These are phyloP conservation scores for Casuarius casuarius DNA, from an alignment of 2,113 vertebrate species.

Conservation along the genomic window DNA sequence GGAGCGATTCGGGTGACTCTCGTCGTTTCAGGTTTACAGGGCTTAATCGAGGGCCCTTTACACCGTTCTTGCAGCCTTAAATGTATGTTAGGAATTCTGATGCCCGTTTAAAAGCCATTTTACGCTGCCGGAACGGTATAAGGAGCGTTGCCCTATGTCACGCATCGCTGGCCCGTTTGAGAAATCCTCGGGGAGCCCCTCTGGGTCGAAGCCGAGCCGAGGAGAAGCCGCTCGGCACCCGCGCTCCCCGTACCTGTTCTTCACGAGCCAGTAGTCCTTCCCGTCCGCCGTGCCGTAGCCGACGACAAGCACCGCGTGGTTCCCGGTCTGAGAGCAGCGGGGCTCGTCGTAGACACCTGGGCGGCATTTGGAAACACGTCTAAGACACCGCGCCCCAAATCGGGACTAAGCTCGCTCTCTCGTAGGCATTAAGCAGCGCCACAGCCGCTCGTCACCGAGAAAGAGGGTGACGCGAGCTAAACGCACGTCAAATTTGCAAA, in stretches of 20 bases:
- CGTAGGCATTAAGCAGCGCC: background rate
- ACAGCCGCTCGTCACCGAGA: background rate
- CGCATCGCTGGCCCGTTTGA: accelerated
- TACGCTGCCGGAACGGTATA: no score
- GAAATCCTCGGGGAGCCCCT: background rate
- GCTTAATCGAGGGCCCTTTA: background rate
- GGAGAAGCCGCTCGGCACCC: background rate
- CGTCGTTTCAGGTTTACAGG: accelerated
- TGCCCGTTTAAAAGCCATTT: no score
- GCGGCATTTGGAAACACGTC: background rate
- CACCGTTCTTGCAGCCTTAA: accelerated
- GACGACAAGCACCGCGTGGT: conserved; percentile 81
- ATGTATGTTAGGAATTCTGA: no score
- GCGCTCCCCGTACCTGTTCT: conserved; percentile 82
- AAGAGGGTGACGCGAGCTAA: background rate
- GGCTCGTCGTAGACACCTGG: conserved; percentile 83
- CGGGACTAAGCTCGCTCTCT: background rate
- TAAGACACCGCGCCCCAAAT: background rate
- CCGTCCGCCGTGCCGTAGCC: conserved; percentile 80
- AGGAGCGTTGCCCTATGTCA: no score
- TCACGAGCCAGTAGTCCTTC: conserved; percentile 86
- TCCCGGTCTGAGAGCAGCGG: conserved; percentile 70
- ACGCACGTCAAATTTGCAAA: no score
- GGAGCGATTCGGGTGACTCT: background rate
- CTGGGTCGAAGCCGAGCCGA: background rate